These are phyloP conservation scores for Lutraria rhynchaena DNA, from an alignment of 1,140 invertebrate genomes.

Conservation along the genomic window DNA sequence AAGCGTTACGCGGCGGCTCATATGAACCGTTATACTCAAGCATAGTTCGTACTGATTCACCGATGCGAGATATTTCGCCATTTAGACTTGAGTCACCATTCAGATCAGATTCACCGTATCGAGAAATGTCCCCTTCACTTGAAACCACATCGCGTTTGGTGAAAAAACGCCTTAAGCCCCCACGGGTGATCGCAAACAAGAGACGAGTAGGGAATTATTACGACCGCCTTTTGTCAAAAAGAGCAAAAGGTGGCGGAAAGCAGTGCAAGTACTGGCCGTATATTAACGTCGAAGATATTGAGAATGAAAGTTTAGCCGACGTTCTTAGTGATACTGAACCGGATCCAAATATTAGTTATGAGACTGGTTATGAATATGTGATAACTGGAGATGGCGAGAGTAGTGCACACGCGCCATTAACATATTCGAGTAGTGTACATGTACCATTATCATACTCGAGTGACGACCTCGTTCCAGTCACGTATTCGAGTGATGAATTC, in stretches of 20 bases:
- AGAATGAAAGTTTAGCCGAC: conserved; percentile 39
- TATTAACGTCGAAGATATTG: conserved; percentile 58
- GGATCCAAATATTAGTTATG: background rate
- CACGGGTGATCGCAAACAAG: conserved; percentile 39
- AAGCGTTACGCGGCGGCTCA: background rate
- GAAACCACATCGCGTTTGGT: conserved; percentile 15
- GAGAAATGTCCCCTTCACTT: conserved; percentile 4
- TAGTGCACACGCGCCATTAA: no score
- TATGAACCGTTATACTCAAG: conserved; percentile 51
- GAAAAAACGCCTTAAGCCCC: conserved; percentile 51
- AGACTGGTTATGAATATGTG: background rate
- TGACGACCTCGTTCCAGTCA: background rate
- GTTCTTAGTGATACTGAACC: conserved; percentile 42
- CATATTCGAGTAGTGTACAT: no score
- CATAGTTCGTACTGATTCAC: conserved; percentile 32
- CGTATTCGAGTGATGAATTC: background rate
- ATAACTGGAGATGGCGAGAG: background rate
- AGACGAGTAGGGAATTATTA: conserved; percentile 54
- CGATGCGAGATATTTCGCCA: conserved; percentile 24
- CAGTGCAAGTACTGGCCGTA: conserved; percentile 54
- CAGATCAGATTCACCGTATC: conserved; percentile 34
- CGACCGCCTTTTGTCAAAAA: conserved; percentile 31
- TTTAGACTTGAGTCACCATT: conserved; percentile 36
- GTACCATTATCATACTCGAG: no score
- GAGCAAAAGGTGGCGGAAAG: conserved; percentile 18